Evolutionary conservation across 1,140 invertebrate species (phyloP).

Genomic region (Euwallacea fornicatus): DNA sequence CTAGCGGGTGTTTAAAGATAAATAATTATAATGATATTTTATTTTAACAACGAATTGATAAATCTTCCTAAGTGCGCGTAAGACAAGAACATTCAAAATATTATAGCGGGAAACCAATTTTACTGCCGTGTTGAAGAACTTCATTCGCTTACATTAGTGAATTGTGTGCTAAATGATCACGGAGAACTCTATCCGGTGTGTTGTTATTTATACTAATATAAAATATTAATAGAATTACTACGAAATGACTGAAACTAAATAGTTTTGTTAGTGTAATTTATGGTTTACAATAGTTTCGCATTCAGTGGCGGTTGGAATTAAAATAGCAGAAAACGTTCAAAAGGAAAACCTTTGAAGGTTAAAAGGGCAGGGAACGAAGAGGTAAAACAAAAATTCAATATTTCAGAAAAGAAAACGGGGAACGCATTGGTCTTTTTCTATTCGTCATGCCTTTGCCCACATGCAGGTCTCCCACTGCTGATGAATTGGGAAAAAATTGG

Average conservation of each 20-base stretch:
- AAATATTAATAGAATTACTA: conserved; percentile 12
- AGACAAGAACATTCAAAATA: conserved; percentile 23
- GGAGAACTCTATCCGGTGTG: conserved; percentile 28
- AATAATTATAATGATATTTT: conserved; percentile 45
- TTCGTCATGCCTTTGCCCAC: too few relatives aligned
- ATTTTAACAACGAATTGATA: conserved; percentile 54
- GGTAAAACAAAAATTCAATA: too few relatives aligned
- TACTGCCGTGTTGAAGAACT: conserved; percentile 47
- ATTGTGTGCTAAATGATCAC: conserved; percentile 26
- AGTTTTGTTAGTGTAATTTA: conserved; percentile 18
- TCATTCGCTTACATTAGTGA: conserved; percentile 29
- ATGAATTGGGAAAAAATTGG: too few relatives aligned
- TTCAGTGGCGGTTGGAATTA: too few relatives aligned
- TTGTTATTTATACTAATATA: conserved; percentile 32
- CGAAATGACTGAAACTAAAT: conserved; percentile 30
- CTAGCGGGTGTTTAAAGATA: conserved; percentile 43
- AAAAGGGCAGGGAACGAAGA: too few relatives aligned
- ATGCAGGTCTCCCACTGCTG: too few relatives aligned
- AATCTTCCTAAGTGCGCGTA: conserved; percentile 46
- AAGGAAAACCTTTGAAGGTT: too few relatives aligned
- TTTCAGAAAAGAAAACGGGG: too few relatives aligned
- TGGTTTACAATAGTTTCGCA: not conserved
- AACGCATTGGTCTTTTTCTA: too few relatives aligned
- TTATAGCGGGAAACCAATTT: conserved; percentile 31
- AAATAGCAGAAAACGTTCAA: too few relatives aligned